Evolutionary conservation across 2,797 vertebrate species (phyloP), one percentile per base, ranked within the genome.

Genomic region (Kryptopterus vitreolus): DNA sequence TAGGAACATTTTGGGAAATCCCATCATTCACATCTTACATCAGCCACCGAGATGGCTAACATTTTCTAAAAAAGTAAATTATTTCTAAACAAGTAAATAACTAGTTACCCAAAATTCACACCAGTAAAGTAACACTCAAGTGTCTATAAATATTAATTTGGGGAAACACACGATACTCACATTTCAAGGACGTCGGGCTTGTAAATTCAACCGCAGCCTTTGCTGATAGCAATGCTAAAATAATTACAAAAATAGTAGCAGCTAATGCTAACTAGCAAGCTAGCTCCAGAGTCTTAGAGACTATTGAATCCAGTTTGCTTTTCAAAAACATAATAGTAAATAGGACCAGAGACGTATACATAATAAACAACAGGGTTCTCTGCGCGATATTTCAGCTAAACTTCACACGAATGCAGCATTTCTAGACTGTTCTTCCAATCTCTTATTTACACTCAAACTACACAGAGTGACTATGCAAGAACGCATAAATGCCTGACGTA

Each of bases 391-490:
- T 35, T 71, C 24, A 33, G 18, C 31, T 72, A 55, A 55, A 55
- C 20, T 22, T 15, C 20, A 20, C 18, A 35, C 4, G 24, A 20
- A 4, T 6, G 26, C 50, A n/a, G 24, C 11, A 61, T 10, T 78
- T 86, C 75, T n/a, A 69, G 82, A 88, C 62, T 81, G 78, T 82
- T 85, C 85, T 78, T 55, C 53, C n/a, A 71, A 53, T 29, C 59
- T 85, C 88, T 91, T 94, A 91, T 93, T 94, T 93, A 93, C 93
- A 92, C 88, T 87, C 88, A 10, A 83, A 84, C 70, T 84, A 63
- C 83, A 86, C 89, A 85, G 89, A 91, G 91, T 93, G 92, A 93
- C 92, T 93, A 90, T 90, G 92, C 93, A 93, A 90, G 87, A 91
- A 83, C 88, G 84, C 90, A 85, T 80, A 66, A 77, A 43, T 63